phyloP scores from a whole-genome alignment of 2,888 invertebrate genomes.

The Cheilosia impressa region DNA sequence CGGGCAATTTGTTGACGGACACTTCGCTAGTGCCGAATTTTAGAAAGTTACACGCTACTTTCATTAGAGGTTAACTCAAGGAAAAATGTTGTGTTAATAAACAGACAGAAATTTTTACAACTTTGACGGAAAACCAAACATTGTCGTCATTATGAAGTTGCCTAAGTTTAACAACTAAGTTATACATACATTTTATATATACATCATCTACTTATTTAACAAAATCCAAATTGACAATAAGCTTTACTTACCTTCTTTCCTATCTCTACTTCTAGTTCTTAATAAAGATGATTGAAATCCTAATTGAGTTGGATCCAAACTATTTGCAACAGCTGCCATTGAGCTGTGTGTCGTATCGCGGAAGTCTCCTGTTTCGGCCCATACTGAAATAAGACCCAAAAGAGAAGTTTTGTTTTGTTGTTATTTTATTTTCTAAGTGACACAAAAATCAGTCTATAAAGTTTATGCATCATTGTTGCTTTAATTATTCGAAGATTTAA shows the following conservation, averaged over 20 bases:
- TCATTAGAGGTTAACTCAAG: no score
- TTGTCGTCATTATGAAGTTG: no score
- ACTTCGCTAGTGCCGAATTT: no score
- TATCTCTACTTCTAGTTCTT: constrained; percentile 87
- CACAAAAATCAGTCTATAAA: neutral
- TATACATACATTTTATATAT: no score
- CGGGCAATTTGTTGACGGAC: no score
- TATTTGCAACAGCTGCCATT: constrained; percentile 87
- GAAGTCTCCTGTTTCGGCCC: constrained; percentile 95
- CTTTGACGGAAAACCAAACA: no score
- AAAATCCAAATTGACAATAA: neutral
- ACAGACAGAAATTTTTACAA: no score
- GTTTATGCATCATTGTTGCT: no score
- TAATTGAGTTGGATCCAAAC: constrained; percentile 88
- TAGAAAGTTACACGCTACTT: no score
- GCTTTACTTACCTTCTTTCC: constrained; percentile 85
- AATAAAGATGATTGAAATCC: constrained; percentile 88
- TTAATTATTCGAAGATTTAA: no score
- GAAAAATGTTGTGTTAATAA: no score
- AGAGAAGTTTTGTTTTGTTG: constrained; percentile 26
- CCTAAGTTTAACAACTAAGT: no score
- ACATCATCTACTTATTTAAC: neutral
- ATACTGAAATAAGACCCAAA: constrained; percentile 87
- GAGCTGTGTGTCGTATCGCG: constrained; percentile 91
- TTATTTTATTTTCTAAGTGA: constrained; percentile 17